Evolutionary conservation across 2,888 invertebrate genomes (phyloP).

Genomic region (Agelastica alni): DNA sequence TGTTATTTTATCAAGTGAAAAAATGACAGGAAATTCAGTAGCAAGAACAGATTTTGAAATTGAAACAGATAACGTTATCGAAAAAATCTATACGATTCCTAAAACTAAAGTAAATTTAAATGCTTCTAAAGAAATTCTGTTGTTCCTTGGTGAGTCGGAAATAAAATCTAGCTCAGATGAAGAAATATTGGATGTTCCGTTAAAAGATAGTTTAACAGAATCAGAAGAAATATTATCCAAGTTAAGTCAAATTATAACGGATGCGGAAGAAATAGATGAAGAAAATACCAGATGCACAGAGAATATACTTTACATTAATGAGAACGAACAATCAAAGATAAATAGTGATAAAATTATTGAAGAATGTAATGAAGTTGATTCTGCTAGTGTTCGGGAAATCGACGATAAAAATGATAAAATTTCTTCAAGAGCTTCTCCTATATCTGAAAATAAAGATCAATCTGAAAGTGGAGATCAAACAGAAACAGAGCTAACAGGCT

Average conservation of each 20-base stretch:
- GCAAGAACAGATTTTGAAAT: background rate
- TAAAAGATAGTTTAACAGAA: conserved; percentile 18
- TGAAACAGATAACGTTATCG: background rate
- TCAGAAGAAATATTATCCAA: conserved; percentile 26
- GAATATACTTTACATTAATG: too few relatives aligned
- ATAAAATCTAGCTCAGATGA: conserved; percentile 6
- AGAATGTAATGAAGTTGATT: background rate
- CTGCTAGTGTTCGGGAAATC: background rate
- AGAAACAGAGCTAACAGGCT: background rate
- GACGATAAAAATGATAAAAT: background rate
- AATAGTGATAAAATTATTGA: background rate
- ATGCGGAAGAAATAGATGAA: background rate
- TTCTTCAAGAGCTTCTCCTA: background rate
- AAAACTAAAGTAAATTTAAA: conserved; percentile 21
- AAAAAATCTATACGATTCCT: too few relatives aligned
- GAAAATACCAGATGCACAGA: background rate
- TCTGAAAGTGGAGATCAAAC: too few relatives aligned
- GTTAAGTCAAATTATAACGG: conserved; percentile 14
- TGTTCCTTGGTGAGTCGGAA: conserved; percentile 16
- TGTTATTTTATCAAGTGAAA: too few relatives aligned
- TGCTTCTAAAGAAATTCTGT: conserved; percentile 24
- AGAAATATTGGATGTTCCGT: background rate
- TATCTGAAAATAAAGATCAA: background rate
- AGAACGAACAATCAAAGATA: background rate
- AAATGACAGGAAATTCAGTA: too few relatives aligned